Evolutionary conservation across 2,113 vertebrate genomes (phyloP).

Genomic region (Colaptes auratus): DNA sequence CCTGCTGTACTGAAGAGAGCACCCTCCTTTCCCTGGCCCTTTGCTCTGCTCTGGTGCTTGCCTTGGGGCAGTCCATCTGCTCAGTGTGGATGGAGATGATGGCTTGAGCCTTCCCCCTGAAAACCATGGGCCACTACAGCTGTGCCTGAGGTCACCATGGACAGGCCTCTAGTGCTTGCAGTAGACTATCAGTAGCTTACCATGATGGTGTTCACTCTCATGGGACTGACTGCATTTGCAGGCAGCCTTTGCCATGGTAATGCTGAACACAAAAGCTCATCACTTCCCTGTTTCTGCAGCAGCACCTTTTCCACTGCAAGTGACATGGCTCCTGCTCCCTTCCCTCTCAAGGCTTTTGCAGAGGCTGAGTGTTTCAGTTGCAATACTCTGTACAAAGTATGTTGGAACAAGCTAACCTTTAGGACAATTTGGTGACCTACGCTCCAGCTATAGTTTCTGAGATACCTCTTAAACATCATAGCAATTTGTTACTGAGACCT

Average conservation of each 20-base stretch:
- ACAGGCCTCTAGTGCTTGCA: neutral
- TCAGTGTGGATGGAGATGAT: neutral
- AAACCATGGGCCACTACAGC: neutral
- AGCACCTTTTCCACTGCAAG: neutral
- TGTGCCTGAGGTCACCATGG: rapidly evolving
- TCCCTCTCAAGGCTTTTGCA: neutral
- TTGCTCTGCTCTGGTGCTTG: neutral
- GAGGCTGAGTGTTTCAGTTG: neutral
- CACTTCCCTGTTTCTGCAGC: neutral
- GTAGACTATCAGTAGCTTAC: neutral
- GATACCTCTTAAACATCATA: constrained; percentile 12
- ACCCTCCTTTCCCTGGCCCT: neutral
- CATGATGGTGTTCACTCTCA: neutral
- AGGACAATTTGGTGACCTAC: neutral
- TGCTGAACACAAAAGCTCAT: neutral
- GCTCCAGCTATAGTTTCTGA: neutral
- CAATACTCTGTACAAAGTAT: neutral
- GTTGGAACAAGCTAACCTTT: constrained; percentile 24
- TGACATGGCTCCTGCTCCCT: neutral
- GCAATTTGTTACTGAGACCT: constrained; percentile 11
- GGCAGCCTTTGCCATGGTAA: neutral
- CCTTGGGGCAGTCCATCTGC: neutral
- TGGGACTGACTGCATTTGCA: neutral
- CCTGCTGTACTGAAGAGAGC: neutral
- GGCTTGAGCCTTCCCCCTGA: neutral